Percentiles rank a stretch among this genome's conserved stretches.
phyloP scores from a whole-genome alignment of 2,888 invertebrate species.

The Philopedon plagiatum region DNA sequence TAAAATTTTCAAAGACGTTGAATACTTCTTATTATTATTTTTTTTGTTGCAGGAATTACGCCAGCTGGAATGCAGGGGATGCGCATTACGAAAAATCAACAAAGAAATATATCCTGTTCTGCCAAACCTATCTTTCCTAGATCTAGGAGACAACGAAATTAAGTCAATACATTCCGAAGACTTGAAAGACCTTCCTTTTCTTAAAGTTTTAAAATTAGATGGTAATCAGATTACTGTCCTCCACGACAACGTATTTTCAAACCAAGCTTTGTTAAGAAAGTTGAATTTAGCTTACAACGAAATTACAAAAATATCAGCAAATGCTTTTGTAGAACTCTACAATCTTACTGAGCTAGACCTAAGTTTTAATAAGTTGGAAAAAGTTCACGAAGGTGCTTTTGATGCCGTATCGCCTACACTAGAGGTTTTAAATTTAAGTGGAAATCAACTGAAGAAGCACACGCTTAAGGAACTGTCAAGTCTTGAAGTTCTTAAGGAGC shows the following conservation, averaged over 20 bases:
- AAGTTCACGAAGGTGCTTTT: constrained; percentile 54
- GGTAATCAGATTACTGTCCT: constrained; percentile 82
- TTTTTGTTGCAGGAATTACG: constrained; percentile 75
- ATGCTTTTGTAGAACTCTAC: constrained; percentile 80
- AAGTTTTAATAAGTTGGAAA: constrained; percentile 76
- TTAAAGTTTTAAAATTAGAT: constrained; percentile 77
- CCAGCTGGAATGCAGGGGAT: constrained; percentile 80
- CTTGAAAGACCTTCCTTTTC: constrained; percentile 76
- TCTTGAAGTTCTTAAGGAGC: constrained; percentile 71
- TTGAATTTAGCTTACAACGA: constrained; percentile 79
- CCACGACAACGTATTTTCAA: constrained; percentile 76
- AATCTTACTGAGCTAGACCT: constrained; percentile 80
- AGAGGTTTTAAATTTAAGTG: constrained; percentile 78
- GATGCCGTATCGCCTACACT: constrained; percentile 73
- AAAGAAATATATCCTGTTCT: constrained; percentile 83
- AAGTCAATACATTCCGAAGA: constrained; percentile 79
- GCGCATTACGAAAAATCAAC: constrained; percentile 80
- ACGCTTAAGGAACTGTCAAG: constrained; percentile 72
- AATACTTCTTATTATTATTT: constrained; percentile 20
- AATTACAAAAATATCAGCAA: constrained; percentile 77
- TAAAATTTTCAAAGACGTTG: no score
- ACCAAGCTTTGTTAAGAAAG: constrained; percentile 71
- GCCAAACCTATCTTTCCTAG: constrained; percentile 78
- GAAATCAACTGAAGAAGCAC: constrained; percentile 75
- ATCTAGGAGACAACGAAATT: constrained; percentile 83